phyloP scores from a whole-genome alignment of 2,797 vertebrate species.

The Saguinus oedipus region DNA sequence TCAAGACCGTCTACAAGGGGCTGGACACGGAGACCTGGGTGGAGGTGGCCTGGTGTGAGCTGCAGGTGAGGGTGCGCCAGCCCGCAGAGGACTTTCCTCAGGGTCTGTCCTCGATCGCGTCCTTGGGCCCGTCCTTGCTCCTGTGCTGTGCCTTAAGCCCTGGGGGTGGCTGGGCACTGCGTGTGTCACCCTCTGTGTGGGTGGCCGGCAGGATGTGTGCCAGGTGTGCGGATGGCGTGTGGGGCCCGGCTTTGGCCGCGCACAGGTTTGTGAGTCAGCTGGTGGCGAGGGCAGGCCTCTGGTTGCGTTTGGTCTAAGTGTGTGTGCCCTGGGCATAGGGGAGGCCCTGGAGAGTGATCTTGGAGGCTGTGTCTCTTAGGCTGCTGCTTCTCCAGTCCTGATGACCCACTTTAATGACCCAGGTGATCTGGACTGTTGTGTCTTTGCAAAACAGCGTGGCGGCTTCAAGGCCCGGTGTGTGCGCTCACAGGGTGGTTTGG shows the following conservation, averaged over 20 bases:
- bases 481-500: not conserved
- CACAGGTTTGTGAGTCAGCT: not conserved
- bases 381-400: not conserved
- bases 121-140: not conserved
- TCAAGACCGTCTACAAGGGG: constrained; percentile 99
- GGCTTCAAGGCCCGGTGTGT: not conserved
- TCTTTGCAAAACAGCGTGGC: not conserved
- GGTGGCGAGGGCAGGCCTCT: not conserved
- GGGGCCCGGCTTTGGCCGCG: not conserved
- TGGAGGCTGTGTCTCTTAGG: not conserved
- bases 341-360: not conserved
- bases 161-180: not conserved
- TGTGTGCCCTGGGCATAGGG: not conserved
- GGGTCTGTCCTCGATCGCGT: not conserved
- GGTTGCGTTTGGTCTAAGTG: not conserved
- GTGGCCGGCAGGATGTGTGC: not conserved
- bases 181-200: not conserved
- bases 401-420: not conserved
- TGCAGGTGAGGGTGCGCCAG: constrained; percentile 88
- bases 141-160: not conserved
- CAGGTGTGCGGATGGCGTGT: too few species aligned
- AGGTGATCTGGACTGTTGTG: not conserved
- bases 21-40: constrained; percentile 98
- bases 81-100: not conserved
- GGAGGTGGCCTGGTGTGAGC: constrained; percentile 98